These are phyloP conservation scores for Palythoa caribaeorum DNA, from an alignment of 92 coral and sea anemone species.

Conservation along the genomic window DNA sequence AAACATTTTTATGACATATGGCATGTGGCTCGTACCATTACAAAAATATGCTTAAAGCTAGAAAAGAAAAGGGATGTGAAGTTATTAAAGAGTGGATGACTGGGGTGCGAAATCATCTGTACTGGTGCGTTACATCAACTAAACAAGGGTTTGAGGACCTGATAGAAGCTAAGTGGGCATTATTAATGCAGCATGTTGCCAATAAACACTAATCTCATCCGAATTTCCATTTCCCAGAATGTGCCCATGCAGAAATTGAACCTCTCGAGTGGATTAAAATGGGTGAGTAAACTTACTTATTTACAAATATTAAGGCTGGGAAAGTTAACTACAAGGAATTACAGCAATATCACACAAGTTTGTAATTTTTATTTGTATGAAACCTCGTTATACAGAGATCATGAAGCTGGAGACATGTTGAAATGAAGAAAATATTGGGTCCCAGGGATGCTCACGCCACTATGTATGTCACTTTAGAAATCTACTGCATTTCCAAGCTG, in stretches of 20 bases:
- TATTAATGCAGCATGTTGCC: slow-evolving; percentile 45
- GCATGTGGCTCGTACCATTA: slow-evolving; percentile 47
- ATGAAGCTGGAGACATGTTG: too few relatives aligned
- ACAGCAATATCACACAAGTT: not conserved
- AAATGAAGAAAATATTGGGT: too few relatives aligned
- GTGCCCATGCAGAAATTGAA: slow-evolving; percentile 41
- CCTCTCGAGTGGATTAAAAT: slow-evolving; percentile 43
- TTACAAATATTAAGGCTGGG: not conserved
- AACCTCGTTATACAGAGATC: too few relatives aligned
- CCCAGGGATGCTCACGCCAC: too few relatives aligned
- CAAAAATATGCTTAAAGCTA: slow-evolving; percentile 32
- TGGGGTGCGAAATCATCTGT: slow-evolving; percentile 32
- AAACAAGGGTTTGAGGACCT: slow-evolving; percentile 28
- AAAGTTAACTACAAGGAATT: not conserved
- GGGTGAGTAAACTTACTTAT: not conserved
- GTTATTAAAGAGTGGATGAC: slow-evolving; percentile 28
- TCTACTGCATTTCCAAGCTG: too few relatives aligned
- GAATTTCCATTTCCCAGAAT: not conserved
- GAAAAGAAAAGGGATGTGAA: slow-evolving; percentile 48
- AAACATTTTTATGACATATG: slow-evolving; percentile 51
- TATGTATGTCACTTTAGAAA: too few relatives aligned
- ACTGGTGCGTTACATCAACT: slow-evolving; percentile 52
- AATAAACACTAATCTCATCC: slow-evolving; percentile 27
- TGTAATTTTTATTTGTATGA: too few relatives aligned
- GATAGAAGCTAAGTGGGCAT: slow-evolving; percentile 45